Base-by-base conservation (phyloP, 2,888 invertebrate genomes). In the Charanyca ferruginea region DNA sequence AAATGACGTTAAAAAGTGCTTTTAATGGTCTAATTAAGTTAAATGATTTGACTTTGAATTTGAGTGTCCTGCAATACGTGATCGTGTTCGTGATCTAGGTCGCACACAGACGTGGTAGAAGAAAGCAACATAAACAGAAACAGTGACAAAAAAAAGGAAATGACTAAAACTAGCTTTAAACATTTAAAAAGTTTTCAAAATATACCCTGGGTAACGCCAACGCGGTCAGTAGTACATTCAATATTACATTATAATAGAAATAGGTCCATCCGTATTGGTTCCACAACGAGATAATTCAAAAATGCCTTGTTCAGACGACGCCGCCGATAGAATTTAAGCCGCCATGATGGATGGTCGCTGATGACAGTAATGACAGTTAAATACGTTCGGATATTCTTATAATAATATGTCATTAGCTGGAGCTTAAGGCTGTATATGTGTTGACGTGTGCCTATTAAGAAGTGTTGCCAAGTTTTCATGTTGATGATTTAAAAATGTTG, bases 291-390 rank as follows among this genome's bases (percentile, higher is more conserved):
- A 79, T 81, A 81, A 81, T 79, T 78, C 51, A 77, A 79, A 81
- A 79, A 76, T 63, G 62, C 45, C 38, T 53, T 68, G 68, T 76
- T 68, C 75, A 68, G 45, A 68, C 51, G 66, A 69, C 55, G 71
- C 79, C 78, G 80, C 75, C 72, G 68, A 75, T 80, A 74, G 72
- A 79, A 54, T 74, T 77, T 81, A 81, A 79, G 71, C 73, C 71
- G 73, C 75, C 66, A 66, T 81, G 78, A 73, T 81, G 80, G 80
- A 81, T 81, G 80, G 65, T 25, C 32, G 62, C 52, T 58, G 81
- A 81, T 78, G 81, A 80, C 81, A 77, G 68, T 80, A 81, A 80
- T 74, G 80, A 76, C 80, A 75, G 80, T 75, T 81, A 80, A 80
- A 80, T 81, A 64, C 73, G 82, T 80, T 80, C 68, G 73, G 73